Conservation (phyloP, 2,797 vertebrate genomes). For the Pangasius macronema region DNA sequence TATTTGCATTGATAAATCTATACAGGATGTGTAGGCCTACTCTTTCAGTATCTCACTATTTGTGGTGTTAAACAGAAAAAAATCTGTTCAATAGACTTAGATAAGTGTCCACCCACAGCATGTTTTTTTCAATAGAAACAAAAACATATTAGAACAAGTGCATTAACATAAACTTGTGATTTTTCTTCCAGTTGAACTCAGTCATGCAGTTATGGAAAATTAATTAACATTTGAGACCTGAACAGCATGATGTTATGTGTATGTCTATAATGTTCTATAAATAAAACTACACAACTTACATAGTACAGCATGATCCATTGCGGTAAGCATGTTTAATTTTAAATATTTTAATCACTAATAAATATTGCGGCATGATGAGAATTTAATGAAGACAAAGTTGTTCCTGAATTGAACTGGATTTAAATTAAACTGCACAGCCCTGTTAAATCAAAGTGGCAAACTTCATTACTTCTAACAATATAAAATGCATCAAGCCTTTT, state of each 20-base stretch:
- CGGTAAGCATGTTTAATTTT: slow-evolving; percentile 50
- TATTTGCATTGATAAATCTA: no score
- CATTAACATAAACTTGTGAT: not conserved
- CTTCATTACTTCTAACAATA: slow-evolving; percentile 73
- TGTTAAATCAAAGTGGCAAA: slow-evolving; percentile 67
- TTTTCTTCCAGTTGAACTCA: not conserved
- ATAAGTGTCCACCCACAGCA: not conserved
- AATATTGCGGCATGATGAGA: slow-evolving; percentile 70
- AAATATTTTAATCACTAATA: slow-evolving; percentile 75
- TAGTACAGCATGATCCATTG: slow-evolving; percentile 22
- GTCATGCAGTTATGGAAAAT: not conserved
- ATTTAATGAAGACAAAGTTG: slow-evolving; percentile 71
- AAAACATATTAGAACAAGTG: not conserved
- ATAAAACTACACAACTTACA: slow-evolving; percentile 28
- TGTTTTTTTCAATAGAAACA: not conserved
- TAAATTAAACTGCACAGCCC: slow-evolving; percentile 72
- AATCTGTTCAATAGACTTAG: not conserved
- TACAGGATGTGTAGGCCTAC: no score
- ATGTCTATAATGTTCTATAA: not conserved
- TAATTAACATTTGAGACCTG: not conserved
- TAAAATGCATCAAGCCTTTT: slow-evolving; percentile 69
- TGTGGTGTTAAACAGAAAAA: no score
- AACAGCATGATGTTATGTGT: no score
- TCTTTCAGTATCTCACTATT: no score
- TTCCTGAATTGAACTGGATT: slow-evolving; percentile 71